phyloP scores from a whole-genome alignment of 2,888 invertebrate genomes.

The Mesorhabditis spiculigera region DNA sequence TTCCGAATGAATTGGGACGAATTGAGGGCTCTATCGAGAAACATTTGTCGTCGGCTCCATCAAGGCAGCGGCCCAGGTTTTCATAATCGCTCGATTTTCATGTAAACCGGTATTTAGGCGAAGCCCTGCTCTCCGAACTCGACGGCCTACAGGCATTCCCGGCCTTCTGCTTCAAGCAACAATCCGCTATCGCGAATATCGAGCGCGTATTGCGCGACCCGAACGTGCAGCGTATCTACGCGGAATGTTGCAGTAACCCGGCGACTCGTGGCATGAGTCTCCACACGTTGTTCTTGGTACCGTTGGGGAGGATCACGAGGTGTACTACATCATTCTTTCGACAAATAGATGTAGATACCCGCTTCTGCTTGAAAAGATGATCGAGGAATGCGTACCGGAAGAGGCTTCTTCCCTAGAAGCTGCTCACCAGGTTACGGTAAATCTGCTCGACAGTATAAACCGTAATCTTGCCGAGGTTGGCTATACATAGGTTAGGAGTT shows the following conservation, averaged over 20 bases:
- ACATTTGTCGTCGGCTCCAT: constrained; percentile 14
- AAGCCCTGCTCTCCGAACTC: constrained; percentile 27
- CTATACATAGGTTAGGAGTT: not conserved
- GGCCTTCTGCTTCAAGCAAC: constrained; percentile 38
- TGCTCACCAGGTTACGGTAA: constrained; percentile 3
- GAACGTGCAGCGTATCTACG: constrained; percentile 9
- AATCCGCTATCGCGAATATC: constrained; percentile 32
- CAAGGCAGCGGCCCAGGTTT: constrained; percentile 9
- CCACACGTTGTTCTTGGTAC: constrained; percentile 75
- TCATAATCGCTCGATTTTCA: not conserved
- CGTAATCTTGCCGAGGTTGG: constrained; percentile 52
- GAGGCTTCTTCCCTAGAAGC: constrained; percentile 20
- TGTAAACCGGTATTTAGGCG: constrained; percentile 19
- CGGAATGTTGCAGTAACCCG: constrained; percentile 14
- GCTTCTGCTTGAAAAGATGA: constrained; percentile 65
- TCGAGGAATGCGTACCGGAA: constrained; percentile 23
- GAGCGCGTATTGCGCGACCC: constrained; percentile 9
- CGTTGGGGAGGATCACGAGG: constrained; percentile 75
- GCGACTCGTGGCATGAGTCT: constrained; percentile 57
- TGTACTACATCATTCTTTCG: not conserved
- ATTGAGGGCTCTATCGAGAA: constrained; percentile 63
- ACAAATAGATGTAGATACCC: constrained; percentile 67
- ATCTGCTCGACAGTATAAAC: constrained; percentile 5
- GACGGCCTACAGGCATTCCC: constrained; percentile 37
- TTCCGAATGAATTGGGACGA: constrained; percentile 78